Percentiles rank a stretch among this genome's conserved stretches.
Evolutionary conservation across 2,113 vertebrate genomes (phyloP).

Genomic region (Monopterus albus): DNA sequence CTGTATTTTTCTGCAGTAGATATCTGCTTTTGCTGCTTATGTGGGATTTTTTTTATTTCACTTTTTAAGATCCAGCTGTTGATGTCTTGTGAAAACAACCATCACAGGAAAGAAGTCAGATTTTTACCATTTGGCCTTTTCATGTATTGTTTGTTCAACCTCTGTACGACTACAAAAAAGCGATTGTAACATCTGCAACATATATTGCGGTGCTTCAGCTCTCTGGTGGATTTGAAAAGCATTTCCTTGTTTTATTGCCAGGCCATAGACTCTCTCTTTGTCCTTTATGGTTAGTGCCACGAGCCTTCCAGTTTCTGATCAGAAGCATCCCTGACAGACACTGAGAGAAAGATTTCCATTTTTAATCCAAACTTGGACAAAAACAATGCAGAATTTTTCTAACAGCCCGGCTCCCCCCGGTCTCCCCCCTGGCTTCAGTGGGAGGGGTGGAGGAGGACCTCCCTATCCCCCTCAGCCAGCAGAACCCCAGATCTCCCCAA

Average conservation of each 20-base stretch:
- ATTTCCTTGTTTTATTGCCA: slow-evolving; percentile 65
- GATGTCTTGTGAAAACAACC: slow-evolving; percentile 13
- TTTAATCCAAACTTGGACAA: slow-evolving; percentile 43
- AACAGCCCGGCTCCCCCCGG: slow-evolving; percentile 79
- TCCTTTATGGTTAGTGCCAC: slow-evolving; percentile 61
- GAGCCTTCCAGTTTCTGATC: slow-evolving; percentile 58
- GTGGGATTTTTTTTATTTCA: neutral
- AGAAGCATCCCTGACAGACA: slow-evolving; percentile 68
- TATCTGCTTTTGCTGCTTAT: slow-evolving; percentile 37
- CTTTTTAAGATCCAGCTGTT: slow-evolving; percentile 24
- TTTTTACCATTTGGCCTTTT: slow-evolving; percentile 58
- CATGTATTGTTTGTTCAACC: slow-evolving; percentile 16
- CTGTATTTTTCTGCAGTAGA: slow-evolving; percentile 56
- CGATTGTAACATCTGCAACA: slow-evolving; percentile 48
- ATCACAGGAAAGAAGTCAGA: slow-evolving; percentile 35
- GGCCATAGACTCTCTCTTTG: slow-evolving; percentile 53
- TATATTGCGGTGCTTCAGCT: slow-evolving; percentile 50
- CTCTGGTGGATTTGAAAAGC: slow-evolving; percentile 56
- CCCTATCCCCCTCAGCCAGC: slow-evolving; percentile 79
- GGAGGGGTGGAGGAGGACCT: slow-evolving; percentile 76
- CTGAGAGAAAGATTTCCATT: slow-evolving; percentile 54
- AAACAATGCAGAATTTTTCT: slow-evolving; percentile 85
- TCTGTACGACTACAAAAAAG: slow-evolving; percentile 44
- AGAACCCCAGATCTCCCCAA: slow-evolving; percentile 83
- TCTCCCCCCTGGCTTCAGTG: slow-evolving; percentile 78